phyloP scores from a whole-genome alignment of 2,797 vertebrate genomes.

The Schizopygopsis pylzovi region DNA sequence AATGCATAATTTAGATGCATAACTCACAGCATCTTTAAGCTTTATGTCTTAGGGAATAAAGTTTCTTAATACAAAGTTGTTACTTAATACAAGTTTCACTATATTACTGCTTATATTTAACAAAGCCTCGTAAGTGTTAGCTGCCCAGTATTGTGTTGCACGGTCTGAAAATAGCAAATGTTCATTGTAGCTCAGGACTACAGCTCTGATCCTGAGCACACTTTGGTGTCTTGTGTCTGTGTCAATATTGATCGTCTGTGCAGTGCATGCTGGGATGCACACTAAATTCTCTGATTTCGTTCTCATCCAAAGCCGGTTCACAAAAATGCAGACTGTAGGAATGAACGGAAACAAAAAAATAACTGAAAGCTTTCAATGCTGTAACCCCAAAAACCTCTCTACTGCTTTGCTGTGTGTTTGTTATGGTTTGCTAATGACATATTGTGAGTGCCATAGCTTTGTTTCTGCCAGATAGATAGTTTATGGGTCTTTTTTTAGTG shows the following conservation, averaged over 20 bases:
- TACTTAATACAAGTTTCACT: neutral
- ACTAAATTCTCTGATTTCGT: neutral
- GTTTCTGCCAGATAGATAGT: constrained; percentile 35
- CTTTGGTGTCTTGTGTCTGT: constrained; percentile 1
- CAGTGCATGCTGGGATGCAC: constrained; percentile 25
- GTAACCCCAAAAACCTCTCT: constrained; percentile 33
- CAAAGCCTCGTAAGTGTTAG: neutral
- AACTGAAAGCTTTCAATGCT: constrained; percentile 23
- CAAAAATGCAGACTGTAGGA: constrained; percentile 31
- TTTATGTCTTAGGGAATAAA: neutral
- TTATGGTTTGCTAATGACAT: constrained; percentile 58
- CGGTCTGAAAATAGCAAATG: neutral
- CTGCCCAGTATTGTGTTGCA: neutral
- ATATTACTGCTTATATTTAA: neutral
- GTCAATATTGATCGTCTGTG: constrained; percentile 50
- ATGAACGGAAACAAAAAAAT: constrained; percentile 13
- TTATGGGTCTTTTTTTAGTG: neutral
- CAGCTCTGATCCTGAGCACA: constrained; percentile 25
- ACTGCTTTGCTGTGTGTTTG: constrained; percentile 52
- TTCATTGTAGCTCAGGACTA: constrained; percentile 1
- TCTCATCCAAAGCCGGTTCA: neutral
- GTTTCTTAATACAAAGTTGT: neutral
- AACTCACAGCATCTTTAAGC: neutral
- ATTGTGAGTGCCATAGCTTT: neutral
- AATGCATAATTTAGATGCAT: neutral